Base-by-base conservation (phyloP, 1,140 invertebrate species). In the Bombus superbus region DNA sequence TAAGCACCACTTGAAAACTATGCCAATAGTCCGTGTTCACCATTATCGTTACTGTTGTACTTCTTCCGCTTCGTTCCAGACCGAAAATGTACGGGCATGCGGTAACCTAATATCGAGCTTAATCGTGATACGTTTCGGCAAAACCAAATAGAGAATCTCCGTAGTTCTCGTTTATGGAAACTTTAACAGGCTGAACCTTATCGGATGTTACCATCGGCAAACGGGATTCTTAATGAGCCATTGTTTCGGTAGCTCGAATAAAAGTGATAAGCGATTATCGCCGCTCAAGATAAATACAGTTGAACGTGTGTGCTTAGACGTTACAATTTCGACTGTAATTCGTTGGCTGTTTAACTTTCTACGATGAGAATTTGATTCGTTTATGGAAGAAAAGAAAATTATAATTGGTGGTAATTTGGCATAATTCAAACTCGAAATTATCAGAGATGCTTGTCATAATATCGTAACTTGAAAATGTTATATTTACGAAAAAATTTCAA, bases 1-100 rank as follows among this genome's bases (percentile, higher is more conserved):
- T 82, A 86, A 90, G 83, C 79, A 44, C 86, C 83, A 73, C 89
- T 90, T 86, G 86, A 82, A 78, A 90, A 90, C 89, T 90, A 90
- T 89, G 89, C 89, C 89, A 90, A 90, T 90, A 87, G 89, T 76
- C 82, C 81, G 82, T 90, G 89, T 90, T 87, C 89, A 64, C 89
- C 81, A 87, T 90, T 90, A 90, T 81, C 88, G 80, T 90, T 89
- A 90, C 83, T 78, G 78, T 87, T 85, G 74, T 72, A 47, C 83
- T 82, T 84, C 76, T 89, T 85, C 89, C 78, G 80, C 68, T 44
- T 74, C 84, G 84, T 90, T 88, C 32, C 44, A 10, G 22, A n/a
- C 57, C 42, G 74, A 77, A 53, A 79, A 86, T 86, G 74, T 69
- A 66, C 62, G 64, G n/a, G 40, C 59, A 8, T 25, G 74, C 9